phyloP scores from a whole-genome alignment of 2,888 invertebrate genomes.

The Tetranychus truncatus region DNA sequence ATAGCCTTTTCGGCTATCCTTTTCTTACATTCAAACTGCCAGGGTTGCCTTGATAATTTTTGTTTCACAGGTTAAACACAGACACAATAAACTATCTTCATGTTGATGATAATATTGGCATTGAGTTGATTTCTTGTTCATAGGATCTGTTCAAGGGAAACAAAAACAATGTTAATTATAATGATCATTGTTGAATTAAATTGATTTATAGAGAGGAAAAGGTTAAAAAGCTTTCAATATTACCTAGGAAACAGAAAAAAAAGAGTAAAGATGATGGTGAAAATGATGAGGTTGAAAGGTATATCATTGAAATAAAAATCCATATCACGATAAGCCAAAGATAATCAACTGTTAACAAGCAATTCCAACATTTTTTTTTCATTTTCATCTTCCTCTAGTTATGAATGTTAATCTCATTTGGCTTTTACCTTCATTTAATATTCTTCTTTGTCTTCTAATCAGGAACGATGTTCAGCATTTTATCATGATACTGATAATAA shows the following conservation, averaged over 20 bases:
- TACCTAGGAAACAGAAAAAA: too few species aligned
- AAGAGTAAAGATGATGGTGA: not conserved
- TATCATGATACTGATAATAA: too few species aligned
- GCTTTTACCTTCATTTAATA: not conserved
- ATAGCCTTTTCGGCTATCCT: too few species aligned
- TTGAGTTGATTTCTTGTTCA: too few species aligned
- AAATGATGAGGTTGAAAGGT: not conserved
- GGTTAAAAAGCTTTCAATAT: not conserved
- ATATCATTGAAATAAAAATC: not conserved
- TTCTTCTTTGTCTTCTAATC: not conserved
- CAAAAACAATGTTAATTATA: too few species aligned
- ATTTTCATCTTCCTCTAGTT: not conserved
- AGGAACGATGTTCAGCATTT: too few species aligned
- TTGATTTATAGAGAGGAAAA: not conserved
- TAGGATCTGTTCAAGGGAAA: too few species aligned
- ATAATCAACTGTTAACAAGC: not conserved
- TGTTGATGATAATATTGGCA: not conserved
- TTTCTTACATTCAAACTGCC: too few species aligned
- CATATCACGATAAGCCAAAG: not conserved
- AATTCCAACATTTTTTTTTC: not conserved
- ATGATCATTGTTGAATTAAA: too few species aligned
- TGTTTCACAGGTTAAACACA: not conserved
- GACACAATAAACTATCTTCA: not conserved
- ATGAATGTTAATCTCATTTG: not conserved
- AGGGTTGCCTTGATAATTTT: too few species aligned